Conservation (phyloP, 2,888 invertebrate species). For the Invenusta paracnida region DNA sequence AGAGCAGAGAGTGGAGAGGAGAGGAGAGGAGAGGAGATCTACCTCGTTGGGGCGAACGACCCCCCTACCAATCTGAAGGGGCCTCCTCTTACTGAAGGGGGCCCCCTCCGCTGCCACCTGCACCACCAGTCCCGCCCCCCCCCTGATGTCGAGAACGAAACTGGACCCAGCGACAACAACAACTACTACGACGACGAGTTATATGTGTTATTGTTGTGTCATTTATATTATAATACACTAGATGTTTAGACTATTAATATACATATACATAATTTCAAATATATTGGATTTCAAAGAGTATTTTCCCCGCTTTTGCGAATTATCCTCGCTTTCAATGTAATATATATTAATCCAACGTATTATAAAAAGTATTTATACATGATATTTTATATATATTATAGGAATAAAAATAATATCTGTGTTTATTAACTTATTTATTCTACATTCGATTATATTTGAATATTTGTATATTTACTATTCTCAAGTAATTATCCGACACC, state of each 20-base stretch:
- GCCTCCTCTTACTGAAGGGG: constrained; percentile 19
- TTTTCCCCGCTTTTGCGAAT: no score
- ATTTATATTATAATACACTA: no score
- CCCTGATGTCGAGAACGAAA: background rate
- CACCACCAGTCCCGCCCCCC: background rate
- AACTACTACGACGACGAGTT: background rate
- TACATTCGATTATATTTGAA: background rate
- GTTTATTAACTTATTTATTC: background rate
- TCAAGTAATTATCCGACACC: no score
- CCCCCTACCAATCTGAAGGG: background rate
- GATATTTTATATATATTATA: background rate
- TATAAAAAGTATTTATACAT: background rate
- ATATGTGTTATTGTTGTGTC: no score
- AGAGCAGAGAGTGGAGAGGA: no score
- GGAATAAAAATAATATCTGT: background rate
- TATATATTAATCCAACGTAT: background rate
- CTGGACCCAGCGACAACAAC: background rate
- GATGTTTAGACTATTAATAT: no score
- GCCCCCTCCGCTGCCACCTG: background rate
- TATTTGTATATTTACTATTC: no score
- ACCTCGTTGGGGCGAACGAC: constrained; percentile 24
- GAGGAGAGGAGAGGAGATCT: background rate
- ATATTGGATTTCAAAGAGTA: no score
- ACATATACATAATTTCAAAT: no score
- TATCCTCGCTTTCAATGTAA: background rate